Percentiles rank a stretch among this genome's conserved stretches.
phyloP scores from a whole-genome alignment of 1,140 invertebrate species.

The Kradibia gibbosae region DNA sequence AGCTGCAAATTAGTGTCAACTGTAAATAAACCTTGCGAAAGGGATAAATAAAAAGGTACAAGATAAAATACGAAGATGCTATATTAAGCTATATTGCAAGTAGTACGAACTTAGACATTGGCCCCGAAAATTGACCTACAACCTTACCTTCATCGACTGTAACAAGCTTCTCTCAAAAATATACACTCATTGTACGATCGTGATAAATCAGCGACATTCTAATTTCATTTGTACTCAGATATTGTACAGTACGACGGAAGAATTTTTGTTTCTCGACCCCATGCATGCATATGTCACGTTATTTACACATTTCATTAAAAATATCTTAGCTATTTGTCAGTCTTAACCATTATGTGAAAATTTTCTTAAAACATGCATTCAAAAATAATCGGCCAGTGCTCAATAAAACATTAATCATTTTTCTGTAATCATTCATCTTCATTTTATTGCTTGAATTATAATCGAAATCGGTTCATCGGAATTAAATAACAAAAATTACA shows the following conservation, averaged over 20 bases:
- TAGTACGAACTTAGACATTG: constrained; percentile 50
- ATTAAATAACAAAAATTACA: neutral
- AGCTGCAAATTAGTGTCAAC: constrained; percentile 25
- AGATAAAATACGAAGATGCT: neutral
- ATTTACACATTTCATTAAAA: neutral
- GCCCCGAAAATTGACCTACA: neutral
- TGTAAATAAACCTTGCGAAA: constrained; percentile 2
- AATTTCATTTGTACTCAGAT: neutral
- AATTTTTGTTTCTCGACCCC: neutral
- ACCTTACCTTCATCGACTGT: neutral
- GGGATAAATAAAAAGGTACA: neutral
- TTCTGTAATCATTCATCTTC: neutral
- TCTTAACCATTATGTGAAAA: no score
- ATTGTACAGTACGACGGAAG: neutral
- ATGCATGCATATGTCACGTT: neutral
- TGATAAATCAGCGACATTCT: constrained; percentile 16
- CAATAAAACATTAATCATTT: neutral
- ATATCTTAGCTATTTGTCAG: no score
- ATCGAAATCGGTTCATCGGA: neutral
- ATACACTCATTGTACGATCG: neutral
- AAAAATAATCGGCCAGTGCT: neutral
- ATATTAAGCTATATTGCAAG: constrained; percentile 28
- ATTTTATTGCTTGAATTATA: neutral
- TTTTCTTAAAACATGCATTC: neutral
- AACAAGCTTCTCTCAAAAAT: neutral